Percentiles rank a stretch among this genome's conserved stretches.
Evolutionary conservation across 2,888 invertebrate genomes (phyloP).

Genomic region (Opisthograptis luteolata): DNA sequence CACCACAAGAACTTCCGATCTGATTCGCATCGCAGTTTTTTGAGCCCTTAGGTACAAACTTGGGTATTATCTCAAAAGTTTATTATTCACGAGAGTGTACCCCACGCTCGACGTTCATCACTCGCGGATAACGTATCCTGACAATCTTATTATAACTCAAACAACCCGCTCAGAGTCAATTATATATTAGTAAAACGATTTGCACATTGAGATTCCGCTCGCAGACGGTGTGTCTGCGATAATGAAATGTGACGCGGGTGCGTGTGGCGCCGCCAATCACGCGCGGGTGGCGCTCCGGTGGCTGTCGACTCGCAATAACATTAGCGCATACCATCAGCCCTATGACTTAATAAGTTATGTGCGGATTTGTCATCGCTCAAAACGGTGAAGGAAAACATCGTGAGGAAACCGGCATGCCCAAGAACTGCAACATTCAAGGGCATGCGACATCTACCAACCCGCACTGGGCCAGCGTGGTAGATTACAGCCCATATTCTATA

Average conservation of each 20-base stretch:
- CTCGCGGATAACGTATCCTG: slow-evolving; percentile 20
- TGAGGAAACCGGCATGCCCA: too few species aligned
- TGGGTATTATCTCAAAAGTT: slow-evolving; percentile 1
- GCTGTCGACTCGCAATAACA: neutral
- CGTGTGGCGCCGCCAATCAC: slow-evolving; percentile 8
- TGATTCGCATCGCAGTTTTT: neutral
- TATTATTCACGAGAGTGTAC: slow-evolving; percentile 20
- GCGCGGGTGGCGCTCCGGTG: neutral
- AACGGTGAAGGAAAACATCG: too few species aligned
- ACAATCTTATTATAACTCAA: slow-evolving; percentile 31
- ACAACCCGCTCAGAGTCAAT: slow-evolving; percentile 12
- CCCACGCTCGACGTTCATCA: neutral
- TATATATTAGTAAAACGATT: slow-evolving; percentile 20
- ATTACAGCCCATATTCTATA: too few species aligned
- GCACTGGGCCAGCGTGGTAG: too few species aligned
- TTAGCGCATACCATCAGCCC: too few species aligned
- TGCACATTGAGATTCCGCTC: slow-evolving; percentile 20
- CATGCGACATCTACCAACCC: too few species aligned
- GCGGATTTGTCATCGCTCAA: too few species aligned
- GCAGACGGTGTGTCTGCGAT: slow-evolving; percentile 12
- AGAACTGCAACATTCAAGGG: too few species aligned
- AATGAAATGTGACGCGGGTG: slow-evolving; percentile 22
- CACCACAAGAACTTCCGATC: too few species aligned
- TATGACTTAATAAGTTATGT: too few species aligned
- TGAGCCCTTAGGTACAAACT: neutral